Base-by-base conservation (phyloP, 2,113 vertebrate species). In the Microcebus griseorufus region DNA sequence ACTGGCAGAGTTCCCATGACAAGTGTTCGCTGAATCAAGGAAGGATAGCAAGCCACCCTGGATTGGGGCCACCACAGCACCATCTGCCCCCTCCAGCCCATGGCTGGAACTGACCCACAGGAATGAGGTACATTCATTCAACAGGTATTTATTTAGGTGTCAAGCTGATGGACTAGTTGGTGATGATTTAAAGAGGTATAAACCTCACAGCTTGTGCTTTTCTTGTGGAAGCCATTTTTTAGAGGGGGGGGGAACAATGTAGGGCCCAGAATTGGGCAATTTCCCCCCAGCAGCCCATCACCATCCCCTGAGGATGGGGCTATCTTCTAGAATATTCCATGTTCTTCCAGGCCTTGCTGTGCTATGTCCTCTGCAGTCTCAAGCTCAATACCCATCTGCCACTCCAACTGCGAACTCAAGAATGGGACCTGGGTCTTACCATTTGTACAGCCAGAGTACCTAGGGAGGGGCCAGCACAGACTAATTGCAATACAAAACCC, bases 21-120 rank as follows among this genome's bases (percentile, higher is more conserved):
- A 78, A 81, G 67, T 34, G 32, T 72, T 70, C 86, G 60, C n/a
- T 39, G 55, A 72, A 78, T 53, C 29, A 9, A 25, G 62, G 64
- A 79, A 90, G 75, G 34, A 70, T 14, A 62, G 72, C 39, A 91
- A 76, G 86, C 23, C 23, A 42, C 27, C 34, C 25, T 78, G 23
- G 16, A 32, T 0, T 1, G 9, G 78, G 39, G 78, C 69, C n/a
- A 48, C 29, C 60, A 20, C 0, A 5, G 48, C 16, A 39, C 20
- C 70, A 83, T 53, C 90, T 91, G 62, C n/a, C 51, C 29, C 78
- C 18, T 37, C 23, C 22, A 34, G 79, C 14, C 80, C 27, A 0
- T 37, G 82, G 29, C 69, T 39, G 23, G 64, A 78, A 32, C 5
- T 17, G 22, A 82, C 72, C 37, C 2, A 3, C 11, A 2, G 39